Evolutionary conservation across 2,113 vertebrate genomes (phyloP).

Genomic region (Amblyornis subalaris): DNA sequence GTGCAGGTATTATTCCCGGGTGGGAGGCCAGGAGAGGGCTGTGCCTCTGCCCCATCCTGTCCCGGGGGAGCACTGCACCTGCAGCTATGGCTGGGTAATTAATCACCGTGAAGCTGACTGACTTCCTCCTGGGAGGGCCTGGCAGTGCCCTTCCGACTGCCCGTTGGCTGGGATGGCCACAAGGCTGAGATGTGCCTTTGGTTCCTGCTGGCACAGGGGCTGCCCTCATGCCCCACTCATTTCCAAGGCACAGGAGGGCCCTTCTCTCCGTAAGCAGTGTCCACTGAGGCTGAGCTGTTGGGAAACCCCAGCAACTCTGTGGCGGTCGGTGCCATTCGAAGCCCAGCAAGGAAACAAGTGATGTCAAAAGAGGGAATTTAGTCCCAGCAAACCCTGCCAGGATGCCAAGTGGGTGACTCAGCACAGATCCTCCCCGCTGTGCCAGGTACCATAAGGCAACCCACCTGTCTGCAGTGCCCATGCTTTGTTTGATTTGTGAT

Average conservation of each 20-base stretch:
- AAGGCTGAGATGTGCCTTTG: accelerated
- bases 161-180: background rate
- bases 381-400: too few species aligned
- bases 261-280: accelerated
- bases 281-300: accelerated
- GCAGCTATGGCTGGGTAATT: background rate
- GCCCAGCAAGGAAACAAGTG: background rate
- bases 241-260: background rate
- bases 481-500: background rate
- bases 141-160: accelerated
- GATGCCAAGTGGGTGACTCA: background rate
- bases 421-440: accelerated
- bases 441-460: background rate
- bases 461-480: background rate
- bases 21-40: background rate
- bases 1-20: accelerated
- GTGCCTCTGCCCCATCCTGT: accelerated
- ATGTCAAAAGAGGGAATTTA: background rate
- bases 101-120: background rate
- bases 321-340: background rate
- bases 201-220: background rate
- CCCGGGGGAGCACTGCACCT: accelerated
- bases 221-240: accelerated
- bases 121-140: background rate
- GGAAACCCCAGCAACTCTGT: accelerated